Evolutionary conservation across 1,140 invertebrate species (phyloP).

Genomic region (Atta colombica): DNA sequence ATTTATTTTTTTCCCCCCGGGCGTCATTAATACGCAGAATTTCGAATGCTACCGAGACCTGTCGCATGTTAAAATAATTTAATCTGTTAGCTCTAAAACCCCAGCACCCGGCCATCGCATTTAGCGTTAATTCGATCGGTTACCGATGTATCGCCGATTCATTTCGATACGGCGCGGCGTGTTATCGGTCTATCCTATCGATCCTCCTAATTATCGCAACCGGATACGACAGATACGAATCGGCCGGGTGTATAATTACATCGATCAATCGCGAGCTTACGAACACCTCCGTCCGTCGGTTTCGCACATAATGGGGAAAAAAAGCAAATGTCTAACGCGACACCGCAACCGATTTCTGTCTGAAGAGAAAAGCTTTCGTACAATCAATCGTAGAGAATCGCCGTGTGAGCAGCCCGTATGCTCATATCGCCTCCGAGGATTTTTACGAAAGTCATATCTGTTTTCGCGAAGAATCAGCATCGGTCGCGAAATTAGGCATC

Average conservation of each 20-base stretch:
- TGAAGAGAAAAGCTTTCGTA: slow-evolving; percentile 76
- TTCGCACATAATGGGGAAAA: slow-evolving; percentile 22
- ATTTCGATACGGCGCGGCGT: not conserved
- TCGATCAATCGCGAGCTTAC: slow-evolving; percentile 53
- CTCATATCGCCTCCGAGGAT: slow-evolving; percentile 33
- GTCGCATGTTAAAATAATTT: slow-evolving; percentile 40
- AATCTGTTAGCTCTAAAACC: slow-evolving; percentile 25
- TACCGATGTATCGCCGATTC: slow-evolving; percentile 16
- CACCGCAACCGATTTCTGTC: slow-evolving; percentile 61
- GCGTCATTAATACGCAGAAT: slow-evolving; percentile 13
- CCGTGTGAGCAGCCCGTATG: slow-evolving; percentile 56
- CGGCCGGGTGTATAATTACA: slow-evolving; percentile 37
- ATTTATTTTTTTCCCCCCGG: not conserved
- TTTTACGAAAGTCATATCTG: not conserved
- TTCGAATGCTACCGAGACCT: slow-evolving; percentile 47
- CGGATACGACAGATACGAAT: slow-evolving; percentile 16
- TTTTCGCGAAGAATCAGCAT: not conserved
- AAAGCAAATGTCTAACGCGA: slow-evolving; percentile 58
- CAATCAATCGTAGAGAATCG: slow-evolving; percentile 76
- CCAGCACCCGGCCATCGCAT: not conserved
- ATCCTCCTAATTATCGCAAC: slow-evolving; percentile 24
- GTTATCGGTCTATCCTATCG: not conserved
- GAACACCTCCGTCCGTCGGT: slow-evolving; percentile 62
- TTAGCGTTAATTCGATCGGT: slow-evolving; percentile 38
- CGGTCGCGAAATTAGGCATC: not conserved